Evolutionary conservation across 2,888 invertebrate species (phyloP).

Genomic region (Helicoverpa assulta): DNA sequence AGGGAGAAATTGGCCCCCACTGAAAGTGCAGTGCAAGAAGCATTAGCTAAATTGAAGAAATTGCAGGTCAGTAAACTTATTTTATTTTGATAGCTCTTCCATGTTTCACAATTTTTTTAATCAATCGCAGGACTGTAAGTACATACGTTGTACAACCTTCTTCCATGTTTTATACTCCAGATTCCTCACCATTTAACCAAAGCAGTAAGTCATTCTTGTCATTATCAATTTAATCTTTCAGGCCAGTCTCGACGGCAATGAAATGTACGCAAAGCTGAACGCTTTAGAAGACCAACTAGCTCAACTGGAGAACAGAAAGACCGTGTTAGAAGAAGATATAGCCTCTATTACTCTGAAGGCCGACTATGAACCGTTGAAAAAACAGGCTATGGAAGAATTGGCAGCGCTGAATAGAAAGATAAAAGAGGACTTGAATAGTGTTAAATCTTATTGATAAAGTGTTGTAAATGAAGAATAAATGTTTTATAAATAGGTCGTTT

Average conservation of each 20-base stretch:
- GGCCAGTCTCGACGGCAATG: conserved; percentile 92
- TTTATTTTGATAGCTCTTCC: neutral
- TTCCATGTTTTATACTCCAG: neutral
- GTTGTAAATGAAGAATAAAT: neutral
- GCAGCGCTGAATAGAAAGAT: conserved; percentile 90
- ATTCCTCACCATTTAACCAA: too few relatives aligned
- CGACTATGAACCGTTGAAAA: conserved; percentile 92
- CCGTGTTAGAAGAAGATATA: conserved; percentile 92
- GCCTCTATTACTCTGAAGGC: conserved; percentile 92
- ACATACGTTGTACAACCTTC: neutral
- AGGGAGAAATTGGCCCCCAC: conserved; percentile 85
- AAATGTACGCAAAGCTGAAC: conserved; percentile 92
- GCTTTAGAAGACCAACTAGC: conserved; percentile 93
- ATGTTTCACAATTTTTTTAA: too few relatives aligned
- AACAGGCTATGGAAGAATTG: conserved; percentile 89
- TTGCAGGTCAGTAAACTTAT: conserved; percentile 80
- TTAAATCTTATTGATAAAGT: conserved; percentile 76
- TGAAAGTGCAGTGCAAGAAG: conserved; percentile 86
- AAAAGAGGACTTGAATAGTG: conserved; percentile 81
- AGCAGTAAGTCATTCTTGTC: too few relatives aligned
- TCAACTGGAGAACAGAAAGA: conserved; percentile 92
- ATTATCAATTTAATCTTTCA: conserved; percentile 66
- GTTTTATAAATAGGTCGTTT: neutral
- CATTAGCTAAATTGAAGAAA: conserved; percentile 87
- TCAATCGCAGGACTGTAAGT: too few relatives aligned